Evolutionary conservation across 2,113 vertebrate species (phyloP).

Genomic region (Scartelaos histophorus): DNA sequence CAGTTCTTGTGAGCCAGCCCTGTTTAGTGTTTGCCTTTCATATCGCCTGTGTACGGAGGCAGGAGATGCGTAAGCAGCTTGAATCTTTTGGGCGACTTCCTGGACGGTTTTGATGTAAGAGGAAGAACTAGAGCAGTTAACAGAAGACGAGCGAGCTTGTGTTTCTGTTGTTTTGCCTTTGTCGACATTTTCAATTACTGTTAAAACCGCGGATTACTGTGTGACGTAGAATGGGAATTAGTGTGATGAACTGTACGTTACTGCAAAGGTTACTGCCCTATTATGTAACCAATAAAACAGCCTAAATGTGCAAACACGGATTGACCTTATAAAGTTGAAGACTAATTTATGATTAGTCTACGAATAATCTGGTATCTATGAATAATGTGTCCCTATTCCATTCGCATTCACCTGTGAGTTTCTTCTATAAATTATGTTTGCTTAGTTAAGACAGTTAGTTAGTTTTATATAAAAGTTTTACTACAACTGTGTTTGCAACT

Average conservation of each 20-base stretch:
- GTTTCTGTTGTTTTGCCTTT: slow-evolving; percentile 2
- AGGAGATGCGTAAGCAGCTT: slow-evolving; percentile 16
- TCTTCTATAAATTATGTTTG: too few relatives aligned
- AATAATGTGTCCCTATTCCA: background rate
- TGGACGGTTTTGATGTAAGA: slow-evolving; percentile 29
- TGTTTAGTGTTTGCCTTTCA: slow-evolving; percentile 46
- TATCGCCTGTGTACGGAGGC: slow-evolving; percentile 26
- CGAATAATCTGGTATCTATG: background rate
- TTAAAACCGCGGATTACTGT: background rate
- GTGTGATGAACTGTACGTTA: background rate
- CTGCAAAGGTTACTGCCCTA: background rate
- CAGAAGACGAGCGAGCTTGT: slow-evolving; percentile 6
- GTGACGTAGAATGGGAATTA: background rate
- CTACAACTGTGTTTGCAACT: too few relatives aligned
- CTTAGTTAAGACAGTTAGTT: too few relatives aligned
- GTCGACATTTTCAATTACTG: background rate
- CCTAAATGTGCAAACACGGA: background rate
- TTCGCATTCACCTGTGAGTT: too few relatives aligned
- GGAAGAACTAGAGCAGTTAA: background rate
- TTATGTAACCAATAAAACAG: background rate
- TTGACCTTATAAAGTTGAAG: background rate
- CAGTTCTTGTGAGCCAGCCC: slow-evolving; percentile 34
- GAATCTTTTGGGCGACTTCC: slow-evolving; percentile 20
- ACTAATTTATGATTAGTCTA: background rate
- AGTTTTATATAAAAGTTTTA: too few relatives aligned